Percentiles rank a stretch among this genome's conserved stretches.
Evolutionary conservation across 2,888 invertebrate genomes (phyloP).

Genomic region (Dicyrtoma fusca): DNA sequence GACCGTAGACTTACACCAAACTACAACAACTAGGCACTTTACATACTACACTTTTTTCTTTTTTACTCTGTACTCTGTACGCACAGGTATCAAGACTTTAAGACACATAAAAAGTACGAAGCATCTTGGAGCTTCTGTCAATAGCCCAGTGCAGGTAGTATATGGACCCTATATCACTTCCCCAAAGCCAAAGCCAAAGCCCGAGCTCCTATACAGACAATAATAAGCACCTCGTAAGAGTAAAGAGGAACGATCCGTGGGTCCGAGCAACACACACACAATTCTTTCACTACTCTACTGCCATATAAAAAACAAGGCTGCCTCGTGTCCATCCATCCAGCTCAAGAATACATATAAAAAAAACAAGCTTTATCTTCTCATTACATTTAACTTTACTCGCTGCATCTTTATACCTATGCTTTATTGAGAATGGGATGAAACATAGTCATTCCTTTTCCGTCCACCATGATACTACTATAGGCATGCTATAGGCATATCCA

Average conservation of each 20-base stretch:
- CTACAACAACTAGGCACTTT: background rate
- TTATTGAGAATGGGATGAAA: background rate
- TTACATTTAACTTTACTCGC: slow-evolving; percentile 23
- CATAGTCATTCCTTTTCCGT: background rate
- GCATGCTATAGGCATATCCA: too few species aligned
- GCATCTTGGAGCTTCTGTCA: too few species aligned
- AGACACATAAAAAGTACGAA: too few species aligned
- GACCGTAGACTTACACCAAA: background rate
- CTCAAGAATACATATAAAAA: slow-evolving; percentile 15
- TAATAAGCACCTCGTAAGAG: too few species aligned
- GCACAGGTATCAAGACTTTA: too few species aligned
- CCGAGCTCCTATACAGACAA: too few species aligned
- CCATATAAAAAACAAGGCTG: slow-evolving; percentile 28
- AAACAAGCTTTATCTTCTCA: slow-evolving; percentile 29
- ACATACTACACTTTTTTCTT: background rate
- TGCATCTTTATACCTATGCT: slow-evolving; percentile 1
- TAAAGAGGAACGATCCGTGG: too few species aligned
- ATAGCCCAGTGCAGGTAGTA: too few species aligned
- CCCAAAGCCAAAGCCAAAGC: too few species aligned
- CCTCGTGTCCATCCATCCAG: slow-evolving; percentile 42
- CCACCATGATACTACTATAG: background rate
- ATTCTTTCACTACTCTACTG: background rate
- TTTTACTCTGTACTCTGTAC: background rate
- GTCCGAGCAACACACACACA: too few species aligned
- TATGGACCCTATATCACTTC: too few species aligned